These are phyloP conservation scores for Zophobas morio DNA, from an alignment of 1,140 invertebrate species.

Conservation along the genomic window DNA sequence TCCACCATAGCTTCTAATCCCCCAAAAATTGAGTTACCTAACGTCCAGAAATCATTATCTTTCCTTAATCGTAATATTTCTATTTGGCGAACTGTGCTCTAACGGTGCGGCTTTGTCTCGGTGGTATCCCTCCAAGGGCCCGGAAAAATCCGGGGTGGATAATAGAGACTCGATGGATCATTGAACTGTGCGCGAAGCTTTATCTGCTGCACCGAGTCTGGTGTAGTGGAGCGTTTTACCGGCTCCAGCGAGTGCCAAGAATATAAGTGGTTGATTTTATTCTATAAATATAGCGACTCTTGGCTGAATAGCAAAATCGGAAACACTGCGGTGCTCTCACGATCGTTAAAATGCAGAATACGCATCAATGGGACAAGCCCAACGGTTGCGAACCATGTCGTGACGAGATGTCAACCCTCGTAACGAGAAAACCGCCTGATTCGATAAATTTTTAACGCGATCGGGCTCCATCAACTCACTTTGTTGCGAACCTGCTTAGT, in stretches of 20 bases:
- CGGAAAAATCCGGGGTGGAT: constrained; percentile 23
- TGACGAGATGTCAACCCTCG: neutral
- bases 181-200: constrained; percentile 25
- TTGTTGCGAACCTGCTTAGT: too few relatives aligned
- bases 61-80: too few relatives aligned
- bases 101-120: constrained; percentile 5
- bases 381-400: neutral
- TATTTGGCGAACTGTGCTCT: neutral
- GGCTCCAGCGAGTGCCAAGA: constrained; percentile 37
- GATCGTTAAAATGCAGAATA: constrained; percentile 35
- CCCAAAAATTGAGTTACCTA: too few relatives aligned
- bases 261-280: constrained; percentile 46
- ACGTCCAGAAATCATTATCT: too few relatives aligned
- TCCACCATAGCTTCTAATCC: too few relatives aligned
- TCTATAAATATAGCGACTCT: constrained; percentile 40
- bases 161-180: constrained; percentile 28
- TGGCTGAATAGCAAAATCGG: constrained; percentile 41
- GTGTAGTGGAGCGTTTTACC: constrained; percentile 16
- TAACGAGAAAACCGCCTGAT: too few relatives aligned
- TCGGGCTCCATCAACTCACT: too few relatives aligned
- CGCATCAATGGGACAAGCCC: constrained; percentile 6
- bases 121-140: constrained; percentile 1
- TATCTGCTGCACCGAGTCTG: constrained; percentile 21
- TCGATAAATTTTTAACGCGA: too few relatives aligned
- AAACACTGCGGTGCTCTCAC: constrained; percentile 25